These are phyloP conservation scores for Parnassius mnemosyne DNA, from an alignment of 2,888 invertebrate genomes.

Conservation along the genomic window DNA sequence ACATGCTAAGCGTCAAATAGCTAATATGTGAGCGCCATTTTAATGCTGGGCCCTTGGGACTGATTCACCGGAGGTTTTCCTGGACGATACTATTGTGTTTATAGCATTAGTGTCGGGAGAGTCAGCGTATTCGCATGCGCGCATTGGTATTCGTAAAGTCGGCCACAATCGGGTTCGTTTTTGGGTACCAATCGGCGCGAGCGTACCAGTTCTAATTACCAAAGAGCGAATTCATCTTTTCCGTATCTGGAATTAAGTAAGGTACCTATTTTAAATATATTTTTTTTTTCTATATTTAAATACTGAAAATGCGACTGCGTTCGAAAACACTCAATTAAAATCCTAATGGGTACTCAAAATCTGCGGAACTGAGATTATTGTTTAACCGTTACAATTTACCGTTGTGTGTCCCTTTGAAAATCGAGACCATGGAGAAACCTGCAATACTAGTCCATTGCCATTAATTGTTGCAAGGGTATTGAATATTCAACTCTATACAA, in stretches of 20 bases:
- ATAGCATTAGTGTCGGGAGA: conserved; percentile 59
- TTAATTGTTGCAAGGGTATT: conserved; percentile 21
- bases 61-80: conserved; percentile 49
- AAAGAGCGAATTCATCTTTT: not conserved
- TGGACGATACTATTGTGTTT: conserved; percentile 53
- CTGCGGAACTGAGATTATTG: conserved; percentile 10
- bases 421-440: conserved; percentile 45
- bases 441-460: conserved; percentile 36
- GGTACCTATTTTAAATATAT: not conserved
- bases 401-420: conserved; percentile 70
- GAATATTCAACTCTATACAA: conserved; percentile 20
- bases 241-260: not conserved
- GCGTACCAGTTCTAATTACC: not conserved
- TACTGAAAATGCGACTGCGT: conserved; percentile 11
- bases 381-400: conserved; percentile 60
- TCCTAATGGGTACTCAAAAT: conserved; percentile 14
- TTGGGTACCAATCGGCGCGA: conserved; percentile 17
- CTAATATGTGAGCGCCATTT: conserved; percentile 45
- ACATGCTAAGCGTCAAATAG: conserved; percentile 20
- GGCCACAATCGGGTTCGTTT: conserved; percentile 21
- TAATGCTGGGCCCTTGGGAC: conserved; percentile 55
- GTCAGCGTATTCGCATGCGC: conserved; percentile 48
- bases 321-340: conserved; percentile 3
- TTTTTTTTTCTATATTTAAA: not conserved
- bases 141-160: conserved; percentile 33